Evolutionary conservation across 2,113 vertebrate genomes (phyloP), one percentile per base, ranked within the genome.

Genomic region (Anguilla rostrata): DNA sequence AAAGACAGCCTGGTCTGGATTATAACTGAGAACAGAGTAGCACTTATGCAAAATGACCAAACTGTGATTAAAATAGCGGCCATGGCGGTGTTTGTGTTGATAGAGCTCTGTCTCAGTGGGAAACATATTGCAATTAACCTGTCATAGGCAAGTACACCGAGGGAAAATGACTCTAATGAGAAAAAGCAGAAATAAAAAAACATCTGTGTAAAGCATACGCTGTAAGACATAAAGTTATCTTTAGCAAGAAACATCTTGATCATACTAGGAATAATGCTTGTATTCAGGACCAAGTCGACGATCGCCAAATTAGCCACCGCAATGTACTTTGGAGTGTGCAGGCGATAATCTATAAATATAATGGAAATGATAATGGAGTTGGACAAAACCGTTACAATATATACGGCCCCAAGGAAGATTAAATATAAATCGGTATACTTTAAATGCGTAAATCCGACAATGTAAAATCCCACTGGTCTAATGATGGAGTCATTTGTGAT

Each of bases 51-150:
- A 41, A 90, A 9, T 3, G 8, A 53, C 93, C 94, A 95, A 1
- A 89, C 29, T 2, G 88, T 7, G 0, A 75, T 29, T 0, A 95
- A 0, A 39, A 94, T 92, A 39, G 82, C 90, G 22, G 71, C 80
- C 93, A 95, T 95, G 86, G 39, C 92, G 14, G 0, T 0, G 16
- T 88, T 15, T 49, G 90, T 94, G 85, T 95, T 95, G 86, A 95
- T 86, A 0, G 90, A 89, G 75, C 92, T 90, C 0, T 94, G 93
- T 49, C 82, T 90, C 86, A 95, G 86, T 83, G 94, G 95, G 29
- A 95, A 94, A 85, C 93, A 94, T 43, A 95, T 94, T 0, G 92
- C 93, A 20, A 94, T 89, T 26, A 95, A 75, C 22, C 95, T 39
- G 85, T 94, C 94, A 39, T 94, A 95, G 9, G 94, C 92, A 4